These are phyloP conservation scores for Calameuta pallipes DNA, from an alignment of 2,888 invertebrate species.

Conservation along the genomic window DNA sequence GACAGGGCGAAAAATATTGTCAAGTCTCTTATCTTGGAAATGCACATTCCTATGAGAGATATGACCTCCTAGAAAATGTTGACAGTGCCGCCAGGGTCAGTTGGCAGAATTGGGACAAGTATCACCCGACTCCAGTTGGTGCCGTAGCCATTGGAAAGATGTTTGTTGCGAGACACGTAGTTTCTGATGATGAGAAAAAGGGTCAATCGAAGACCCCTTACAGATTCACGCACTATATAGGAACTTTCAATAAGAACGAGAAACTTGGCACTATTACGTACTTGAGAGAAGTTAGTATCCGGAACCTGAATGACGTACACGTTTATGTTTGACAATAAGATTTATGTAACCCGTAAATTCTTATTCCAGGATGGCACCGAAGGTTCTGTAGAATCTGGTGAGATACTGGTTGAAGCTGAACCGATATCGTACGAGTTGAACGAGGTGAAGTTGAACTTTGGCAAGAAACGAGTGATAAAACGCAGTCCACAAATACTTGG, in stretches of 20 bases:
- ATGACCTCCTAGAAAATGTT: slow-evolving; percentile 82
- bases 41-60: slow-evolving; percentile 71
- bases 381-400: slow-evolving; percentile 67
- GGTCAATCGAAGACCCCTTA: slow-evolving; percentile 24
- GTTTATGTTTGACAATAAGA: not conserved
- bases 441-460: slow-evolving; percentile 72
- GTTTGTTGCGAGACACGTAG: slow-evolving; percentile 68
- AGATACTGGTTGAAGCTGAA: slow-evolving; percentile 84
- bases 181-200: slow-evolving; percentile 35
- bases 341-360: not conserved
- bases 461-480: slow-evolving; percentile 68
- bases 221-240: slow-evolving; percentile 73
- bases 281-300: slow-evolving; percentile 69
- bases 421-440: slow-evolving; percentile 82
- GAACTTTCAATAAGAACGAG: slow-evolving; percentile 74
- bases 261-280: slow-evolving; percentile 78
- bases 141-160: slow-evolving; percentile 71
- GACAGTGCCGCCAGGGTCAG: slow-evolving; percentile 81
- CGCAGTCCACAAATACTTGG: slow-evolving; percentile 58
- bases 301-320: not conserved
- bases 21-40: slow-evolving; percentile 73
- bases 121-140: slow-evolving; percentile 74
- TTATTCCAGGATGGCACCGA: slow-evolving; percentile 46
- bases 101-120: slow-evolving; percentile 83
- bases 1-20: slow-evolving; percentile 72